Base-by-base conservation (phyloP, 2,888 invertebrate species). In the Lithodes maja region DNA sequence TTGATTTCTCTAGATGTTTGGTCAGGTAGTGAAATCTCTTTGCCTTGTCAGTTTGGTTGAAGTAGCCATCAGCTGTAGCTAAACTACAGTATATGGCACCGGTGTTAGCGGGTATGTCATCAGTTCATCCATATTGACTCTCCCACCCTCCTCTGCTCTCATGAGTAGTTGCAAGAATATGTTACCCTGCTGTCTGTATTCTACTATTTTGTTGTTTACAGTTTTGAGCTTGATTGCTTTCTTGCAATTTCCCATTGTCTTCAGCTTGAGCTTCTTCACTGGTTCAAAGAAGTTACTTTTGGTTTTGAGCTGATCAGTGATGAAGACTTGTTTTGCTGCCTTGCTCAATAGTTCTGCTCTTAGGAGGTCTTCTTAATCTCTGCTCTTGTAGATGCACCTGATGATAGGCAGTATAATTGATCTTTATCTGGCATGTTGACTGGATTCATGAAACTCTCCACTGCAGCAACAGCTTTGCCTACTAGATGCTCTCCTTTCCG, bases 31-130 rank as follows among this genome's bases (percentile, higher is more conserved):
- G 50, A 50, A 78, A 78, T 12, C 12, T 9, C 49, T n/a, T 78
- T 78, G 78, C 50, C 49, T 78, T 78, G 52, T 78, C 78, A 12
- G 78, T 78, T 50, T 78, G n/a, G 50, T n/a, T 33, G 3, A 75
- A 1, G 75, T 33, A 75, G 75, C 75, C 75, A 15, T 75, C 75
- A 33, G 75, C 78, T 52, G 78, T 78, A 5, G 52, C 78, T 52
- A 52, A 52, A 49, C 78, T 78, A 33, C 33, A 33, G 33, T 33
- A 50, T 52, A 78, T 15, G 78, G 49, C 2, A 53, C 78, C n/a
- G 49, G 78, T 49, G 78, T 78, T 50, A 78, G n/a, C n/a, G 78
- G 78, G 78, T 78, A 78, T 49, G 50, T 78, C 52, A 78, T 49
- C 5, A 78, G n/a, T 78, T 78, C 15, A 74, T 74, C 33, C n/a